phyloP scores from a whole-genome alignment of 2,113 vertebrate genomes.

The Prochilodus magdalenae region DNA sequence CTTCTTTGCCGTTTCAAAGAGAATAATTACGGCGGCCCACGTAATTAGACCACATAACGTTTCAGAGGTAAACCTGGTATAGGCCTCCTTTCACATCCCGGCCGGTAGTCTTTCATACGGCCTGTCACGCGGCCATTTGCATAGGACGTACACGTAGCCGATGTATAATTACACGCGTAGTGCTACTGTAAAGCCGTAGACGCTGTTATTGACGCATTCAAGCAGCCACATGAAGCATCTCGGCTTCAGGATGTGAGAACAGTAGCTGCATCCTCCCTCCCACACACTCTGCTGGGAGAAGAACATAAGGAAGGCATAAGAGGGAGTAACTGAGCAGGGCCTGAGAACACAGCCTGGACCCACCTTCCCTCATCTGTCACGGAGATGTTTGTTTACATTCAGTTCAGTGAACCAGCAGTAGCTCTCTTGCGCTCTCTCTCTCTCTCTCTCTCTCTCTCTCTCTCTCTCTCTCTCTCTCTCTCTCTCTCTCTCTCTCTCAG shows the following conservation, averaged over 20 bases:
- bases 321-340: constrained; percentile 47
- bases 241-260: constrained; percentile 18
- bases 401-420: constrained; percentile 47
- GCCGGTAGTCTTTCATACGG: background rate
- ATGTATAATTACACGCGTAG: background rate
- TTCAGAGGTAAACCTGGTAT: background rate
- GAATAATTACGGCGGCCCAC: background rate
- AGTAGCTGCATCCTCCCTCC: constrained; percentile 26
- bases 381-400: constrained; percentile 58
- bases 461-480: constrained; percentile 4
- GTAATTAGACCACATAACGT: background rate
- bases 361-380: constrained; percentile 57
- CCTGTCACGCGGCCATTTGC: background rate
- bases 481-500: background rate
- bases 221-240: background rate
- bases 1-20: background rate
- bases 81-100: background rate
- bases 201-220: background rate
- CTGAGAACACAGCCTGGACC: constrained; percentile 49
- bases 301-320: constrained; percentile 44
- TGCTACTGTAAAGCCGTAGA: background rate
- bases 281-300: constrained; percentile 29
- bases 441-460: constrained; percentile 31
- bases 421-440: constrained; percentile 15
- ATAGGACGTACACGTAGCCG: background rate